Base-by-base conservation (phyloP, 2,113 vertebrate genomes). In the Microcebus tavaratra region DNA sequence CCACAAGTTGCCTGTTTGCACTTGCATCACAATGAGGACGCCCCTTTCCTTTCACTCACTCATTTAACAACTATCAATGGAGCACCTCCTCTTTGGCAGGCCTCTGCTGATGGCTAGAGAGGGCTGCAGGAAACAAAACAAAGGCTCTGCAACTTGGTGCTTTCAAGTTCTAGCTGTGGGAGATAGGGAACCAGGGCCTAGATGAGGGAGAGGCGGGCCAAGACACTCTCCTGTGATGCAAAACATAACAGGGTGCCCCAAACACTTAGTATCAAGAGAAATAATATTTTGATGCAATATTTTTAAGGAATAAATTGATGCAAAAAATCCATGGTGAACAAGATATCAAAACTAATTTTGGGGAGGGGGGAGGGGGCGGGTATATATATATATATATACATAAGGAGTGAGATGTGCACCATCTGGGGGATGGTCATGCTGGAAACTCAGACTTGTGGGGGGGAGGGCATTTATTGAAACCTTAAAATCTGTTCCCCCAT, bases 131-230 rank as follows among this genome's bases (percentile, higher is more conserved):
- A 59, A 29, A 59, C 55, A 65, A 15, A 50, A 4, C n/a, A 27
- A 27, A 53, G 3, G 3, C 55, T 31, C 39, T 55, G 53, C 1
- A 9, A 1, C 11, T 2, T 0, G 61, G 3, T 1, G 17, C 25
- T 67, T 57, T 48, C 17, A 57, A 57, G 2, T 36, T 48, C 31
- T 11, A 53, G 25, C 72, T 1, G 5, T 8, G 50, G 9, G 27
- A 25, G 42, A 4, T 2, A 3, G 21, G 48, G 34, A 23, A 31
- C 45, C 53, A 6, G 61, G 36, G 48, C 73, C 21, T 31, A 2
- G 31, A 15, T 4, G 17, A 79, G n/a, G 15, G 13, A 36, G 55
- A 63, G 36, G 34, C 4, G 7, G 3, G 8, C 3, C 2, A 3
- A 65, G 36, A 20, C 5, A 2, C 18, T 45, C 25, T 42, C 13